A percentile compares a stretch with the other conserved stretches of the same genome.
Conservation (phyloP, 2,888 invertebrate species). For the Girardia tigrina region DNA sequence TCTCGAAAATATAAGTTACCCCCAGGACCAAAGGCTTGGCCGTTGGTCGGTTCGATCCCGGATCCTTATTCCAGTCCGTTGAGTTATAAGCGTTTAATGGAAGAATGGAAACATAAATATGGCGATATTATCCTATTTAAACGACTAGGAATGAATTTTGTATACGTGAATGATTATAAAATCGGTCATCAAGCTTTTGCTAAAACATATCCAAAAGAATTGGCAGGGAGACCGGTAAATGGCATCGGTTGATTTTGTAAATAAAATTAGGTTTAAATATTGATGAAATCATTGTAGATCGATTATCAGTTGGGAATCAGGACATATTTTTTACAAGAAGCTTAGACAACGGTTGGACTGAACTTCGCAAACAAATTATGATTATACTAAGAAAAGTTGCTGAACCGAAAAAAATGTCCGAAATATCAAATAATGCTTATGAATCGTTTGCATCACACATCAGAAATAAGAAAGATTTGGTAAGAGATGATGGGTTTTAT, state of each 20-base stretch:
- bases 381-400: not conserved
- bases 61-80: not conserved
- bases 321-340: constrained; percentile 8
- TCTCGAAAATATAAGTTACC: not conserved
- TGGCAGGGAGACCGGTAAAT: not conserved
- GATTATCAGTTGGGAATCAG: constrained; percentile 8
- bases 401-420: not conserved
- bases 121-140: constrained; percentile 8
- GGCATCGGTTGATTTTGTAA: not conserved
- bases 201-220: not conserved
- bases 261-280: not conserved
- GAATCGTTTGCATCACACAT: not conserved
- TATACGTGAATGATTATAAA: constrained; percentile 2
- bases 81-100: constrained; percentile 1
- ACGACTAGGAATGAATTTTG: not conserved
- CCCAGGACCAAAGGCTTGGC: not conserved
- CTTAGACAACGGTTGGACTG: not conserved
- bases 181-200: not conserved
- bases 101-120: constrained; percentile 5
- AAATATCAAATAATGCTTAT: constrained; percentile 12
- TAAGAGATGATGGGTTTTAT: not conserved
- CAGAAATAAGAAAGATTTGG: not conserved
- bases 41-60: not conserved
- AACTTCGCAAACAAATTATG: constrained; percentile 7
- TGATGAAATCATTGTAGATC: not conserved